These are phyloP conservation scores for Coleophora deauratella DNA, from an alignment of 2,888 invertebrate species.

Conservation along the genomic window DNA sequence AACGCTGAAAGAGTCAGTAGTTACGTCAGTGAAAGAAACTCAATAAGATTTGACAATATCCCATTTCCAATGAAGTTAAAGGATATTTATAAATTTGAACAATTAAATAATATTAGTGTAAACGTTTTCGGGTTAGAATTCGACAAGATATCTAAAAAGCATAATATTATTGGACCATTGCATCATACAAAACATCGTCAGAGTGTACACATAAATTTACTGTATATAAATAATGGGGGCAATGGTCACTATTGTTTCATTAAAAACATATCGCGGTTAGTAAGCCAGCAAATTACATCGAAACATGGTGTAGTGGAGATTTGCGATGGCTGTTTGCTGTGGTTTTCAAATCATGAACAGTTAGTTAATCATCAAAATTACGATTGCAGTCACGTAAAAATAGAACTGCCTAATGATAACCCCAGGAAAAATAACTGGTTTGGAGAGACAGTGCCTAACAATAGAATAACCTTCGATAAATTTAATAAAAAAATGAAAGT, in stretches of 20 bases:
- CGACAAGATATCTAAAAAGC: constrained; percentile 12
- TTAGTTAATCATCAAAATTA: constrained; percentile 7
- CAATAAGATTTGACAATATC: constrained; percentile 19
- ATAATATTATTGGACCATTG: no score
- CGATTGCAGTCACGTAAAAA: constrained; percentile 15
- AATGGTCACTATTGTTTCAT: no score
- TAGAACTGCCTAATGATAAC: constrained; percentile 13
- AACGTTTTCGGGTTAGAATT: constrained; percentile 24
- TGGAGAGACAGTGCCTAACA: constrained; percentile 5
- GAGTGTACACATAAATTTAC: no score
- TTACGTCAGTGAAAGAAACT: no score
- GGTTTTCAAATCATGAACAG: not conserved
- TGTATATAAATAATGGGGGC: no score
- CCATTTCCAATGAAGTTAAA: constrained; percentile 19
- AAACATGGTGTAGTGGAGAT: no score
- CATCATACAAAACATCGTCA: no score
- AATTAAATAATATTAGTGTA: constrained; percentile 20
- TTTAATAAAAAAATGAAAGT: constrained; percentile 11
- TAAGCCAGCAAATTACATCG: no score
- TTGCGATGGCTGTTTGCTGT: constrained; percentile 16
- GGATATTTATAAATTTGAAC: constrained; percentile 21
- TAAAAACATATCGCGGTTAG: no score
- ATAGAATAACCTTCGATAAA: constrained; percentile 13
- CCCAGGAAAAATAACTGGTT: constrained; percentile 12
- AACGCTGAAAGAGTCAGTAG: constrained; percentile 10